Conservation (phyloP, 2,797 vertebrate genomes). For the Champsocephalus esox region DNA sequence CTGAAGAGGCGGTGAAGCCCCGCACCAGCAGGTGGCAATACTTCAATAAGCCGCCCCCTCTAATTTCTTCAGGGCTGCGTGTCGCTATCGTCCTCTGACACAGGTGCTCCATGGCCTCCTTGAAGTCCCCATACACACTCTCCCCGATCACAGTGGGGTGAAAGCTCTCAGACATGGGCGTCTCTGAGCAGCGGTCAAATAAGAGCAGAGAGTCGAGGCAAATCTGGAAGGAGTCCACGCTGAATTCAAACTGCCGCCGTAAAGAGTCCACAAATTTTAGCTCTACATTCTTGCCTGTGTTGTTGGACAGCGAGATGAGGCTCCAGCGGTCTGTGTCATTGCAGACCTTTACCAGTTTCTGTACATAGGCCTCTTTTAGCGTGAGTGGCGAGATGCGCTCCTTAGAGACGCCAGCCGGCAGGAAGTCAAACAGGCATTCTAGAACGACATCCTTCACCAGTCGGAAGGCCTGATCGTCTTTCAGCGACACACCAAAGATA, state of each 20-base stretch:
- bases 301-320: conserved; percentile 97
- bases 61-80: conserved; percentile 93
- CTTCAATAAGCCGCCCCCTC: conserved; percentile 94
- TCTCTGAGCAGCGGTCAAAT: conserved; percentile 92
- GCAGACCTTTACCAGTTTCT: conserved; percentile 97
- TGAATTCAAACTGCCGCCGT: conserved; percentile 96
- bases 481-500: conserved; percentile 92
- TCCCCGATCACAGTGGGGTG: conserved; percentile 94
- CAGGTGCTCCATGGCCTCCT: conserved; percentile 92
- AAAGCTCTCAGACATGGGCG: conserved; percentile 94
- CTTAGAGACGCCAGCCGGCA: conserved; percentile 91
- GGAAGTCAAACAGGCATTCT: conserved; percentile 95
- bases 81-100: conserved; percentile 92
- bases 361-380: conserved; percentile 95
- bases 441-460: conserved; percentile 94
- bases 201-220: conserved; percentile 93
- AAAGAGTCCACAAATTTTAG: conserved; percentile 97
- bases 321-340: conserved; percentile 96
- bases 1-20: conserved; percentile 89
- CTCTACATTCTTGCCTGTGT: conserved; percentile 97
- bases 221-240: conserved; percentile 97
- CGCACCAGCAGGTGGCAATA: conserved; percentile 96
- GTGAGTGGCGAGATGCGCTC: conserved; percentile 93
- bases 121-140: conserved; percentile 94
- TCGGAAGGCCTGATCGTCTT: conserved; percentile 90